Evolutionary conservation across 2,888 invertebrate genomes (phyloP), one percentile per base, ranked within the genome.

Genomic region (Drosophila pegasa): DNA sequence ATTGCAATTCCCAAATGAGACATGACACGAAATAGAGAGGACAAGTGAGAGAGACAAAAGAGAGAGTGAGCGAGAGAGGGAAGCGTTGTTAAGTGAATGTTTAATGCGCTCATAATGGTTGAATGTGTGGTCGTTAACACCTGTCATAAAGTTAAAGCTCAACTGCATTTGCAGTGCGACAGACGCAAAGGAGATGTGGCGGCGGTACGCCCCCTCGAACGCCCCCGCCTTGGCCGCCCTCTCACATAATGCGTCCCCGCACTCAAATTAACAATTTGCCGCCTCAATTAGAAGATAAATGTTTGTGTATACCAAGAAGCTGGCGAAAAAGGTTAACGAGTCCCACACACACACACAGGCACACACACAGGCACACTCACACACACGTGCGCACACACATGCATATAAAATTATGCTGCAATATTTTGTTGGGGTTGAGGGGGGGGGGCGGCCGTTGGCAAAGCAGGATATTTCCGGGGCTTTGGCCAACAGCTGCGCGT

Each of bases 401-500:
- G 60, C 63, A 68, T 72, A 68, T 63, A 29, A 85, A 83, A 70
- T 84, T 78, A 63, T 79, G 59, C 69, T 68, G 87, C 82, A 78
- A 81, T 82, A 87, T 79, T 78, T 82, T 79, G 77, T 62, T 64
- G 69, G 47, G 51, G 29, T n/a, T 33, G n/a, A n/a, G 27, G 37
- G 33, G 51, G 29, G 12, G 27, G n/a, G 10, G 27, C 33, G 33
- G 41, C 8, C 25, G 37, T n/a, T n/a, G 31, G 10, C n/a, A 12
- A 38, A 25, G 47, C 41, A 6, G 16, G 22, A 54, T 64, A 58
- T 72, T 71, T 66, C 66, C 61, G 59, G 59, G 45, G 54, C 88
- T 82, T 85, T 82, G 70, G 86, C 73, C 73, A 85, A 79, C 89
- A 85, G 79, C 85, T 87, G 85, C 80, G 79, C 80, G 77, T 81